Conservation (phyloP, 30 jellyfish, hydroid and myxozoan genomes). For the Morbakka virulenta region DNA sequence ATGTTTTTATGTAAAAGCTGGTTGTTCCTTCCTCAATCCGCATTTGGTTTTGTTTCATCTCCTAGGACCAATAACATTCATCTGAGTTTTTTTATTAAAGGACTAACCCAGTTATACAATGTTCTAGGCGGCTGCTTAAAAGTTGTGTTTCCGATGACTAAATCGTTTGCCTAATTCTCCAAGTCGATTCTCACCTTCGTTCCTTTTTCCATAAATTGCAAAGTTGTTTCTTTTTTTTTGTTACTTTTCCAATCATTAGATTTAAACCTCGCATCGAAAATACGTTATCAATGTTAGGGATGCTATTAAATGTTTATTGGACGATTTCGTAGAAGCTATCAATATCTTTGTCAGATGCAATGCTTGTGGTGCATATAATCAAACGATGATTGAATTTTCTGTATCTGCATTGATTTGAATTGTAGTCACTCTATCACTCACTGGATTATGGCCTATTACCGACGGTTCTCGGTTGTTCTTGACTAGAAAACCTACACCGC, state of each 20-base stretch:
- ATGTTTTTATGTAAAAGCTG: neutral
- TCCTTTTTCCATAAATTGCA: constrained; percentile 30
- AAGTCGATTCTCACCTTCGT: constrained; percentile 28
- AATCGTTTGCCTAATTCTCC: neutral
- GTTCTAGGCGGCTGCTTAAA: constrained; percentile 7
- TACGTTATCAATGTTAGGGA: constrained; percentile 10
- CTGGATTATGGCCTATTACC: constrained; percentile 2
- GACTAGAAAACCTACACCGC: constrained; percentile 16
- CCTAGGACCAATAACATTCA: neutral
- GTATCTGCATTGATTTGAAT: constrained; percentile 6
- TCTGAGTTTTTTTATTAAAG: neutral
- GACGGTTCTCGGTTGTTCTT: neutral
- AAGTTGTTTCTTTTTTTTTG: constrained; percentile 20
- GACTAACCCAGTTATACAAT: too few relatives aligned
- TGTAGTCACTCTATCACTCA: constrained; percentile 5
- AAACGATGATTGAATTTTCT: constrained; percentile 1
- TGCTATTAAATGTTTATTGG: constrained; percentile 20
- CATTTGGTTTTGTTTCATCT: constrained; percentile 3
- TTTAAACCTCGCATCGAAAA: constrained; percentile 24
- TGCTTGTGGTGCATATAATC: constrained; percentile 9
- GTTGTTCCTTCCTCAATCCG: constrained; percentile 27
- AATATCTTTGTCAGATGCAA: neutral
- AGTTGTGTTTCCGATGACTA: constrained; percentile 28
- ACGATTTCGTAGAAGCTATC: constrained; percentile 26
- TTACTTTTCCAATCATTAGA: constrained; percentile 13